Evolutionary conservation across 2,113 vertebrate species (phyloP).

Genomic region (Nanorana parkeri): DNA sequence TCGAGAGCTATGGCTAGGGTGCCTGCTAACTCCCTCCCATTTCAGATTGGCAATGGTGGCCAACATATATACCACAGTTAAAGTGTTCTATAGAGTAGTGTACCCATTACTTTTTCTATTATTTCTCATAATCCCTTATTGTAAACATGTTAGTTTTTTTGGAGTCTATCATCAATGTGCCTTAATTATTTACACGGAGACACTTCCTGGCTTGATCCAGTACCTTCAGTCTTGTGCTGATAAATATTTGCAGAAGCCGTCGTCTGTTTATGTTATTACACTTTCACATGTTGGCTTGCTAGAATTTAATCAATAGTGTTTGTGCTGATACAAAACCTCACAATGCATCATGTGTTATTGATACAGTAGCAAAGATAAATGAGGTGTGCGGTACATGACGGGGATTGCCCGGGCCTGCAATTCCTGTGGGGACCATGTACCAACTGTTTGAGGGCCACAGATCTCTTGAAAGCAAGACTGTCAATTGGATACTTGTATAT

Average conservation of each 20-base stretch:
- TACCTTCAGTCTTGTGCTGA: neutral
- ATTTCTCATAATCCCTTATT: too few relatives aligned
- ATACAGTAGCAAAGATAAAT: neutral
- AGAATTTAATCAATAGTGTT: neutral
- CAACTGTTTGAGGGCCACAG: neutral
- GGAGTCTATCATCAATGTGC: too few relatives aligned
- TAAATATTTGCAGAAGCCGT: neutral
- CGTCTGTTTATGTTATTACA: neutral
- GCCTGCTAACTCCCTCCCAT: too few relatives aligned
- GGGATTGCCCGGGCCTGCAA: neutral
- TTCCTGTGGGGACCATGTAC: neutral
- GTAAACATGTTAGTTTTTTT: too few relatives aligned
- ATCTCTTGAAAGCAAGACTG: neutral
- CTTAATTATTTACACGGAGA: too few relatives aligned
- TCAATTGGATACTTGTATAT: neutral
- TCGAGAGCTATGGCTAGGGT: too few relatives aligned
- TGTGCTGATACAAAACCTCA: constrained; percentile 6
- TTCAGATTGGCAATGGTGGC: too few relatives aligned
- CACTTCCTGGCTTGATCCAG: too few relatives aligned
- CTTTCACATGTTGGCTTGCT: neutral
- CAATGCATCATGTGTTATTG: neutral
- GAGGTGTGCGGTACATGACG: neutral
- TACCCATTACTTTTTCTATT: too few relatives aligned
- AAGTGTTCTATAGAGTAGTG: too few relatives aligned
- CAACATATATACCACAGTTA: too few relatives aligned